Evolutionary conservation across 2,797 vertebrate genomes (phyloP).

Genomic region (Trichosurus vulpecula): DNA sequence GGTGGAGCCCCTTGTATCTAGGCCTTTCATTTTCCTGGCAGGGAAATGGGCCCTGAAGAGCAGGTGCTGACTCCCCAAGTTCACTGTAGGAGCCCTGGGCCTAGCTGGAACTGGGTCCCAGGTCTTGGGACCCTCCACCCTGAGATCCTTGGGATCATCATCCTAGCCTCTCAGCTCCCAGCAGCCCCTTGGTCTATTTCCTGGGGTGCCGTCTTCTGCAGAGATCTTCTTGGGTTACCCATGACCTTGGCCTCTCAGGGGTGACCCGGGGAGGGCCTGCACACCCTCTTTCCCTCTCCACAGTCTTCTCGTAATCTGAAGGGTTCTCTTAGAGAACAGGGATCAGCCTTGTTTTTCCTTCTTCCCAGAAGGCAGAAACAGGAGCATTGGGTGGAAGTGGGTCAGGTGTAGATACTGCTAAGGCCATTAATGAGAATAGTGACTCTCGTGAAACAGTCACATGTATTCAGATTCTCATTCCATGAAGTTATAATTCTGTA

Average conservation of each 20-base stretch:
- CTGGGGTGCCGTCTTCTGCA: neutral
- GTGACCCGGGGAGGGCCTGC: neutral
- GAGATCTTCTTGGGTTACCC: neutral
- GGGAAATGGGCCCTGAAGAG: neutral
- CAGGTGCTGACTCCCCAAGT: too few relatives aligned
- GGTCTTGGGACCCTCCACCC: neutral
- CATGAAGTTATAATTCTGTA: neutral
- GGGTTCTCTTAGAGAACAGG: neutral
- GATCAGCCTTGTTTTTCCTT: neutral
- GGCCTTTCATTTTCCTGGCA: neutral
- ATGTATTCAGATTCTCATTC: neutral
- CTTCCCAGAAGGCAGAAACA: neutral
- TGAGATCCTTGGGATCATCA: neutral
- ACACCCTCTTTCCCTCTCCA: neutral
- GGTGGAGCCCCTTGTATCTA: neutral
- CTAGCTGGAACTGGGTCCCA: too few relatives aligned
- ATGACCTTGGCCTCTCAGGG: neutral
- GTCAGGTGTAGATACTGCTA: neutral
- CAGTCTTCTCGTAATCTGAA: neutral
- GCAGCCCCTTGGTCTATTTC: neutral
- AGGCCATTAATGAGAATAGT: neutral
- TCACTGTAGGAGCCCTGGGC: neutral
- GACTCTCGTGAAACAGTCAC: fast-evolving
- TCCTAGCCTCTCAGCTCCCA: neutral
- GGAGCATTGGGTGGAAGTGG: neutral